Percentiles rank a stretch among this genome's conserved stretches.
These are phyloP conservation scores for Drosophila grimshawi DNA, from an alignment of 1,140 invertebrate species.

Conservation along the genomic window DNA sequence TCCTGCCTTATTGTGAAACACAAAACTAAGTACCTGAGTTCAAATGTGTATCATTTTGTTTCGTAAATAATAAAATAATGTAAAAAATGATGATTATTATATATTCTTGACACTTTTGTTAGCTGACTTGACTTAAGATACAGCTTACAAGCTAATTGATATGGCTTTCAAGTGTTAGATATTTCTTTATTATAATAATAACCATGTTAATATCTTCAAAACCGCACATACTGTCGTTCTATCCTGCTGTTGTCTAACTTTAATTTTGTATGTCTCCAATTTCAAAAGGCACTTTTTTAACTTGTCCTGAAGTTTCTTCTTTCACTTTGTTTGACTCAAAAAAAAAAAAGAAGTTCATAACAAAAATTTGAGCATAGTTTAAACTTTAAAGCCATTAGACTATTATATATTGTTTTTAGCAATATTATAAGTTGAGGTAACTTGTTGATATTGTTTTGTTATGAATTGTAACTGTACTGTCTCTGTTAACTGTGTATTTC, in stretches of 20 bases:
- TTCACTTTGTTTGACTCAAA: constrained; percentile 33
- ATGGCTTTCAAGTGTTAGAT: constrained; percentile 51
- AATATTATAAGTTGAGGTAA: constrained; percentile 37
- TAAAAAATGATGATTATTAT: constrained; percentile 11
- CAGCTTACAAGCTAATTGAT: constrained; percentile 71
- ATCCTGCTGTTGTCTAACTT: constrained; percentile 10
- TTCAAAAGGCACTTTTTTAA: constrained; percentile 67
- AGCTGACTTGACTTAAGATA: constrained; percentile 70
- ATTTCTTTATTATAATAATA: constrained; percentile 10
- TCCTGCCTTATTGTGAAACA: constrained; percentile 56
- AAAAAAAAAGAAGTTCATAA: constrained; percentile 25
- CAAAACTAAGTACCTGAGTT: constrained; percentile 82
- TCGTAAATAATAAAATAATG: constrained; percentile 26
- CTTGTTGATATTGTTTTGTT: constrained; percentile 29
- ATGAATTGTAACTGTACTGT: constrained; percentile 21
- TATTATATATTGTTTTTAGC: constrained; percentile 27
- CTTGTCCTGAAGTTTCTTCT: constrained; percentile 21
- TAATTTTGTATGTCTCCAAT: constrained; percentile 18
- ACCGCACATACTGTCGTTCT: neutral
- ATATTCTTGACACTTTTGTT: constrained; percentile 29
- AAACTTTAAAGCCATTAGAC: constrained; percentile 48
- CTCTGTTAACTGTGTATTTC: constrained; percentile 17
- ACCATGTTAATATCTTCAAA: constrained; percentile 3
- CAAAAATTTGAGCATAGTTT: constrained; percentile 39
- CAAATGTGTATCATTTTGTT: constrained; percentile 50